Evolutionary conservation across 2,888 invertebrate genomes (phyloP).

Genomic region (Amphipoea lucens): DNA sequence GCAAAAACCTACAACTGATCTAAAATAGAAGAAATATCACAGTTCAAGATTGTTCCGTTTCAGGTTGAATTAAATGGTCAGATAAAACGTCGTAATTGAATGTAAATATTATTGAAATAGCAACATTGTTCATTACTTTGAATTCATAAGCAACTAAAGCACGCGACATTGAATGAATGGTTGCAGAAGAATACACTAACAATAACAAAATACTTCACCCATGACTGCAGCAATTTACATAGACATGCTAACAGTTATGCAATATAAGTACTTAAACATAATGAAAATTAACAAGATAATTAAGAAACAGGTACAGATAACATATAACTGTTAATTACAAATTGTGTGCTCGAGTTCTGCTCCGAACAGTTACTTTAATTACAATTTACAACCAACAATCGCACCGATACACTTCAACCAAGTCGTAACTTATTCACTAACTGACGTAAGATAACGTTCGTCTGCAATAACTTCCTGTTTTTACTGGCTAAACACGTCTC

Average conservation of each 20-base stretch:
- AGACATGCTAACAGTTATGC: constrained; percentile 18
- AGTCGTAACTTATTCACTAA: constrained; percentile 59
- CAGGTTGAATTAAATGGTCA: background rate
- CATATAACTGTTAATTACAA: constrained; percentile 41
- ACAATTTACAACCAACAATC: constrained; percentile 52
- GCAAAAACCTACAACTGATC: constrained; percentile 14
- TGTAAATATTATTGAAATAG: constrained; percentile 50
- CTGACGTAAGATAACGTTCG: constrained; percentile 56
- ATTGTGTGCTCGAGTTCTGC: constrained; percentile 22
- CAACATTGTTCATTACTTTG: constrained; percentile 34
- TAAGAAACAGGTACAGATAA: constrained; percentile 32
- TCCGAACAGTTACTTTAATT: constrained; percentile 56
- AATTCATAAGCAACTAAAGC: constrained; percentile 30
- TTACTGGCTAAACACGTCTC: constrained; percentile 46
- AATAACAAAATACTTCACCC: constrained; percentile 43
- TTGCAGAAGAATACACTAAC: constrained; percentile 35
- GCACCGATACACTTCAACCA: constrained; percentile 36
- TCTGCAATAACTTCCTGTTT: constrained; percentile 61
- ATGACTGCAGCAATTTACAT: constrained; percentile 24
- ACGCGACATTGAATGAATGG: constrained; percentile 39
- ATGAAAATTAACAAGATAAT: constrained; percentile 35
- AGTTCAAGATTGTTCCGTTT: constrained; percentile 1
- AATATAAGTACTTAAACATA: constrained; percentile 21
- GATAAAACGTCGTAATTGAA: background rate
- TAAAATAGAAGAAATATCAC: constrained; percentile 33